Evolutionary conservation across 2,888 invertebrate species (phyloP).

Genomic region (Drosophila buzzatii): DNA sequence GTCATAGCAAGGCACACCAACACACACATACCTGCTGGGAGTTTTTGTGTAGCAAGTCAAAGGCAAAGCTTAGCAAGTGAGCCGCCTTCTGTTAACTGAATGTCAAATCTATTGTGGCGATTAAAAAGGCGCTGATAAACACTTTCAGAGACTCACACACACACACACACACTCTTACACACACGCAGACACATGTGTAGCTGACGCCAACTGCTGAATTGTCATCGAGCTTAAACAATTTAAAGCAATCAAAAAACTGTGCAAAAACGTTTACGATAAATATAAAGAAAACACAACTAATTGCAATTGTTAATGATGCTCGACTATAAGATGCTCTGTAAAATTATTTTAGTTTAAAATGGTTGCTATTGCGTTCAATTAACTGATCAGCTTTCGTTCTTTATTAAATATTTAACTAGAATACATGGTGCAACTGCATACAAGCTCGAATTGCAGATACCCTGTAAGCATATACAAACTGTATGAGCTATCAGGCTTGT

Average conservation of each 20-base stretch:
- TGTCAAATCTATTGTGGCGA: conserved; percentile 76
- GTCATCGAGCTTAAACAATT: conserved; percentile 66
- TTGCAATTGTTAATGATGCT: not conserved
- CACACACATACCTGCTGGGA: conserved; percentile 56
- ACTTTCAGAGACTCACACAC: conserved; percentile 5
- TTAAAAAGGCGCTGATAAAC: conserved; percentile 51
- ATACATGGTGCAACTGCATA: not conserved
- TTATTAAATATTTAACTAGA: not conserved
- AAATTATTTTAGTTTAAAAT: not conserved
- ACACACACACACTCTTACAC: conserved; percentile 14
- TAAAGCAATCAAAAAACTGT: conserved; percentile 65
- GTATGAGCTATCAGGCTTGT: not conserved
- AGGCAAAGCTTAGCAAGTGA: conserved; percentile 9
- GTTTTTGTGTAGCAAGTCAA: conserved; percentile 32
- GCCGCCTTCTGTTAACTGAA: conserved; percentile 64
- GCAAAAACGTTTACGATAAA: conserved; percentile 42
- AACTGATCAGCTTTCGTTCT: not conserved
- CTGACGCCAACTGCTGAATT: conserved; percentile 16
- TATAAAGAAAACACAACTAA: conserved; percentile 29
- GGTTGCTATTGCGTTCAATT: not conserved
- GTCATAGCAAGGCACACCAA: not conserved
- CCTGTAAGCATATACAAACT: not conserved
- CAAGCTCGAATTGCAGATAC: not conserved
- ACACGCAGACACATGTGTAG: conserved; percentile 10
- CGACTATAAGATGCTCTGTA: conserved; percentile 21